Evolutionary conservation across 2,888 invertebrate species (phyloP), one percentile per base, ranked within the genome.

Genomic region (Dusona sp.): DNA sequence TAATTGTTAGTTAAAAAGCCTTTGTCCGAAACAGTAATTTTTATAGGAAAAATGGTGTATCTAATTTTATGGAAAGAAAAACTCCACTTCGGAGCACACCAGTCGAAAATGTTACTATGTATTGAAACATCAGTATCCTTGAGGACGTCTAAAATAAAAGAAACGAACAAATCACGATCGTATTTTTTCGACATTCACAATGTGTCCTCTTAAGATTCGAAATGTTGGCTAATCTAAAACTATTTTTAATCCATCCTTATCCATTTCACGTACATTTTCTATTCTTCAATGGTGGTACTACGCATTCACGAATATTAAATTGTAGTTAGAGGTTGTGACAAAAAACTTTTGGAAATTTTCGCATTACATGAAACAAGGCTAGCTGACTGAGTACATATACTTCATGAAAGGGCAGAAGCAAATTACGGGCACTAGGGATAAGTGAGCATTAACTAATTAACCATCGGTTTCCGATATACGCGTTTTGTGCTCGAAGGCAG

Each of bases 371-470:
- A 25, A 3, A 25, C 25, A 57, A 4, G 57, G 2, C n/a, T 54
- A 3, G 25, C 54, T 57, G 57, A 8, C 11, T 57, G 25, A 57
- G 11, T 25, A 25, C 3, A 61, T 61, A 1, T 61, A 16, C 6
- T 61, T 61, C 29, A 61, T 25, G 61, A 25, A 61, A 36, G 54
- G 22, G 36, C 13, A 6, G 7, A 29, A 64, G 3, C 42, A 1
- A 42, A 36, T 61, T 75, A 61, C 57, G 3, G 57, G 54, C 64
- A 65, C 72, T n/a, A 11, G 29, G 13, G 25, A 65, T 72, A 89
- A 89, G 89, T 82, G 86, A 88, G 88, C 88, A 90, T 90, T 89
- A 89, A 91, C 86, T 89, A 89, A 91, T 92, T 92, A 92, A 88
- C 79, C 81, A 88, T 86, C 86, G 88, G 90, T 90, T 87, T 33